phyloP scores from a whole-genome alignment of 2,888 invertebrate genomes.

The Zootermopsis nevadensis region DNA sequence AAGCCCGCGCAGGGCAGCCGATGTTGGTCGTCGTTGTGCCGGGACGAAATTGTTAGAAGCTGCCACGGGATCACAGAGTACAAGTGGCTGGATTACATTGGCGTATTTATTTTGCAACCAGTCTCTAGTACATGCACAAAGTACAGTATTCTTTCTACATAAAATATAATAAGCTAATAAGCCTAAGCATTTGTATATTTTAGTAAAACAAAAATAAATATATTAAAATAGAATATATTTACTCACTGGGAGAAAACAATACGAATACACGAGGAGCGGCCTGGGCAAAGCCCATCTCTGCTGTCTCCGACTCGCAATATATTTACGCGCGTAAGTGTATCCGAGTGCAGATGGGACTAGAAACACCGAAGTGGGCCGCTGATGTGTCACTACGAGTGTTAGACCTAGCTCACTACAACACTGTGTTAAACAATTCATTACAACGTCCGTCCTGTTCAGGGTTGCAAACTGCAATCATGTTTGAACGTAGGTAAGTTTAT shows the following conservation, averaged over 20 bases:
- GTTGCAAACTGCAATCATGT: too few species aligned
- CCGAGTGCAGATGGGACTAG: neutral
- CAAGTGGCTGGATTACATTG: neutral
- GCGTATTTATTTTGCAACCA: slow-evolving; percentile 19
- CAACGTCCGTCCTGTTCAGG: too few species aligned
- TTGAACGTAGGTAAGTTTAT: too few species aligned
- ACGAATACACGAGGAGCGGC: neutral
- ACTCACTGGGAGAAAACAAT: neutral
- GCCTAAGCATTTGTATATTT: slow-evolving; percentile 16
- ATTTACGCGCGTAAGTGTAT: neutral
- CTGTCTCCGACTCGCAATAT: neutral
- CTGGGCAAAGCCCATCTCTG: too few species aligned
- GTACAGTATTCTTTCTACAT: slow-evolving; percentile 23
- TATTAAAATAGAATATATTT: slow-evolving; percentile 39
- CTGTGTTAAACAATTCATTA: neutral
- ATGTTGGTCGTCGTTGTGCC: too few species aligned
- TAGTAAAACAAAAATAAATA: slow-evolving; percentile 32
- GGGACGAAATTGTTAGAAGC: too few species aligned
- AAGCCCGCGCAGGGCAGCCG: too few species aligned
- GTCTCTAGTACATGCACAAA: slow-evolving; percentile 22
- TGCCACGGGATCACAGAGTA: too few species aligned
- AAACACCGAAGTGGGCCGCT: neutral
- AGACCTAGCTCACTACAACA: neutral
- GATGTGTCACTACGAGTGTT: neutral
- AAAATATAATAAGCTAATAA: slow-evolving; percentile 29